phyloP scores from a whole-genome alignment of 2,113 vertebrate genomes.

The Procavia capensis region DNA sequence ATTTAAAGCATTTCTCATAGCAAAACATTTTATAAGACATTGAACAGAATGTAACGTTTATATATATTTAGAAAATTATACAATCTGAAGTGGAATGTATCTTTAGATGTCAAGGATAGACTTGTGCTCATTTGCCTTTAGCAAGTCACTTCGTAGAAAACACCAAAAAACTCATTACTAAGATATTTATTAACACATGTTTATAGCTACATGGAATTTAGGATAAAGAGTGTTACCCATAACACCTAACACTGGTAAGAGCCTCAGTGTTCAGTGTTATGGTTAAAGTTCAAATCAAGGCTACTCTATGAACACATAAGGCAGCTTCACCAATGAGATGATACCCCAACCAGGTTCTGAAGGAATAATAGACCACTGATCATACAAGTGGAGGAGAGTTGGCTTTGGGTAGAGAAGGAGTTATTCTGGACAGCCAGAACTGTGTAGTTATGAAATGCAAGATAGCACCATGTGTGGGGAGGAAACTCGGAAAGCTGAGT shows the following conservation, averaged over 20 bases:
- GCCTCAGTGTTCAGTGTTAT: not conserved
- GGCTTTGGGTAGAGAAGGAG: not conserved
- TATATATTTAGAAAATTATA: not conserved
- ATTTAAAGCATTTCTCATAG: not conserved
- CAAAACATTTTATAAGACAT: not conserved
- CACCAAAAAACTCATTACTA: not conserved
- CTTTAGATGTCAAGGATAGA: not conserved
- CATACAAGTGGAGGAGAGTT: not conserved
- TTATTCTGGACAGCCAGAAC: not conserved
- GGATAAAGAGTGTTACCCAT: not conserved
- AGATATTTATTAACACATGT: not conserved
- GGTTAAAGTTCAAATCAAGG: not conserved
- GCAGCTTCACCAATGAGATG: not conserved
- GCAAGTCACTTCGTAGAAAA: not conserved
- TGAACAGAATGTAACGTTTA: not conserved
- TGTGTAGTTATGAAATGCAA: not conserved
- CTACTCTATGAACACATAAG: not conserved
- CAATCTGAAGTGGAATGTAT: not conserved
- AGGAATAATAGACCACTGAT: not conserved
- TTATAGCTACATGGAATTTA: not conserved
- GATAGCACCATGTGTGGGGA: fast-evolving
- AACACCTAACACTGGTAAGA: not conserved
- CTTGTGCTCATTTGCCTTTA: not conserved
- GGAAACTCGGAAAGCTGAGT: not conserved
- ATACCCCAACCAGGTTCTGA: not conserved